A percentile compares a stretch with the other conserved stretches of the same genome.
phyloP scores from a whole-genome alignment of 2,113 vertebrate species.

The Sinocyclocheilus grahami region DNA sequence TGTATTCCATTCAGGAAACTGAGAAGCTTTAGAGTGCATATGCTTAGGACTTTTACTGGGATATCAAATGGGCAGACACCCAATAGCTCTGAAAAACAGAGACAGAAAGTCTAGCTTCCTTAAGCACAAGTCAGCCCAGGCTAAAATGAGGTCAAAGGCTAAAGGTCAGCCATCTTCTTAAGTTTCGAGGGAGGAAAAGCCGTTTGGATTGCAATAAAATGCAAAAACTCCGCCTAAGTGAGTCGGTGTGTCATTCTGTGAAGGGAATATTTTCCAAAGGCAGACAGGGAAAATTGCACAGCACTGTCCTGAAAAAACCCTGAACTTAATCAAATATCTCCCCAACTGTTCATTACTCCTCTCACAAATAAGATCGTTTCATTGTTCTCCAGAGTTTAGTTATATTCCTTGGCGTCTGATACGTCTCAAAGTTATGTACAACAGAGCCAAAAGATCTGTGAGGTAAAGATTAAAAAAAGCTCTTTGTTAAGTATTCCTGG shows the following conservation, averaged over 20 bases:
- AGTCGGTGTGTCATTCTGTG: slow-evolving; percentile 4
- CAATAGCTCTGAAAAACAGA: slow-evolving; percentile 60
- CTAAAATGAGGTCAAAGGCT: slow-evolving; percentile 70
- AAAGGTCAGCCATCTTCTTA: slow-evolving; percentile 66
- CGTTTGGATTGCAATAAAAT: slow-evolving; percentile 63
- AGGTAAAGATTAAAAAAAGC: slow-evolving; percentile 28
- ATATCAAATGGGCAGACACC: slow-evolving; percentile 47
- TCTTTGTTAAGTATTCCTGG: background rate
- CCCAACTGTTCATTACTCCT: slow-evolving; percentile 70
- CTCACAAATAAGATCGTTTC: slow-evolving; percentile 66
- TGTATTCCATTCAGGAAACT: slow-evolving; percentile 20
- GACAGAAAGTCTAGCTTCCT: slow-evolving; percentile 73
- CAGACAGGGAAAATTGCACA: too few species aligned
- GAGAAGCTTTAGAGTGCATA: slow-evolving; percentile 18
- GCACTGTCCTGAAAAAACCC: too few species aligned
- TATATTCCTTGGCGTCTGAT: slow-evolving; percentile 54
- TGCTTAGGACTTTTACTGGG: slow-evolving; percentile 37
- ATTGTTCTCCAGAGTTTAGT: slow-evolving; percentile 68
- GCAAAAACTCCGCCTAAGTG: slow-evolving; percentile 37
- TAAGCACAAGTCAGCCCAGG: slow-evolving; percentile 60
- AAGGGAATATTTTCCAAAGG: too few species aligned
- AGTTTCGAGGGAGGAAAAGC: slow-evolving; percentile 71
- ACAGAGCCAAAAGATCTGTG: slow-evolving; percentile 42
- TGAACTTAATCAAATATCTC: too few species aligned
- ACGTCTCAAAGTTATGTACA: slow-evolving; percentile 51